Base-by-base conservation (phyloP, 1,140 invertebrate genomes). In the Penaeus vannamei region DNA sequence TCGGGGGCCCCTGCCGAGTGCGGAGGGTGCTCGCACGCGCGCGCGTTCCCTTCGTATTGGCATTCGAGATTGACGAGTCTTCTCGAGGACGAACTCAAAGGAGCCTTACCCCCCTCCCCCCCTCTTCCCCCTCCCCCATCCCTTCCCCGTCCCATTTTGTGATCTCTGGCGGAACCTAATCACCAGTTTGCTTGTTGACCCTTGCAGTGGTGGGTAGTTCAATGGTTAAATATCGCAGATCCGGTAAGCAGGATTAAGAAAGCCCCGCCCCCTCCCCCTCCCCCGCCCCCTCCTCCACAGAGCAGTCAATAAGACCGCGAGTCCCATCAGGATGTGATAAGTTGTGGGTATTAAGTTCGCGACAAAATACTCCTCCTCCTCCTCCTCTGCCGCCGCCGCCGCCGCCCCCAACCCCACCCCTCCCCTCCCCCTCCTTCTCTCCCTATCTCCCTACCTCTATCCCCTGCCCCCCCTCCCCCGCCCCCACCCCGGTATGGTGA, bases 211-310 rank as follows among this genome's bases (percentile, higher is more conserved):
- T 72, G 46, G 69, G 84, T 77, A 77, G 69, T 77, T 85, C 69
- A 85, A 85, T 85, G 53, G 84, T 60, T 85, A 85, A 85, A 85
- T 85, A 36, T 53, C 53, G 53, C 12, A 53, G 53, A 53, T 53
- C 53, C 17, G 53, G 53, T 53, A 53, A 53, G 53, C 53, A 53
- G 53, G 53, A 53, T 53, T 53, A 53, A 53, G 64, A 46, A 32
- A n/a, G 22, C 22, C 22, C 46, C 53, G 4, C 23, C 53, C 22
- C 53, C 53, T 5, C 22, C 46, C 53, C 3, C 23, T n/a, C 22
- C 53, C 53, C 53, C 17, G 1, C 8, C 53, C 53, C 17, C 53
- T 1, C 53, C 53, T 12, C 53, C 53, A 53, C 14, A 53, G 53
- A 53, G 12, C 53, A 53, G 53, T 53, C 53, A 53, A 53, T 53